Base-by-base conservation (phyloP, 2,113 vertebrate genomes). In the Malurus cyaneus region DNA sequence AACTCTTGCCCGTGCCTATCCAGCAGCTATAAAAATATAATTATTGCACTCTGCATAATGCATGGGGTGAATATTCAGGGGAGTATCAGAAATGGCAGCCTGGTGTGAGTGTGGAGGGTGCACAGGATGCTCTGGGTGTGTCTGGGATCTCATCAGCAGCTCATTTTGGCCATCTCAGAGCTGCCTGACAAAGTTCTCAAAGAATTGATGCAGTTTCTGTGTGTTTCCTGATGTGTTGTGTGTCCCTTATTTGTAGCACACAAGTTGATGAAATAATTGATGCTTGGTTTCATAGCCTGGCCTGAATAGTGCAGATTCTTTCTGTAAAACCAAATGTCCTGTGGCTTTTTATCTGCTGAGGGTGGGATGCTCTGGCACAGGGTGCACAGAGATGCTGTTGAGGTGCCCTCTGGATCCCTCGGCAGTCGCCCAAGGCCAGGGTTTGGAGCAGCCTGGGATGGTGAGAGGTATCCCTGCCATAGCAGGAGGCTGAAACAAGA, bases 361-460 rank as follows among this genome's bases (percentile, higher is more conserved):
- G 6, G 8, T 28, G 29, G 1, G 2, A 70, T 14, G 4, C 7
- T 5, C 49, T 64, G 56, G 19, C 15, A 29, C 15, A 24, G 17
- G 17, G 25, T 19, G 9, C 15, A 47, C 47, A 44, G 21, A 18
- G 49, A 0, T n/a, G 31, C 17, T 65, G 57, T 10, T n/a, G n/a
- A n/a, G n/a, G n/a, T 82, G n/a, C 11, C 18, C 28, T n/a, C 77
- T 83, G 81, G 28, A 70, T 32, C 44, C 41, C 46, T 60, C n/a
- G 71, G 24, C 0, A 32, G 3, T 44, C n/a, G 76, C 0, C 21
- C 49, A 18, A 25, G 32, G 12, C 12, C n/a, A n/a, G n/a, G 18
- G 39, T 6, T n/a, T 24, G 9, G 71, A 54, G 65, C 11, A 54
- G 0, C 34, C 41, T 60, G 46, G 18, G 14, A 4, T 0, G 3